These are phyloP conservation scores for Eudemis profundana DNA, from an alignment of 2,888 invertebrate species.

Conservation along the genomic window DNA sequence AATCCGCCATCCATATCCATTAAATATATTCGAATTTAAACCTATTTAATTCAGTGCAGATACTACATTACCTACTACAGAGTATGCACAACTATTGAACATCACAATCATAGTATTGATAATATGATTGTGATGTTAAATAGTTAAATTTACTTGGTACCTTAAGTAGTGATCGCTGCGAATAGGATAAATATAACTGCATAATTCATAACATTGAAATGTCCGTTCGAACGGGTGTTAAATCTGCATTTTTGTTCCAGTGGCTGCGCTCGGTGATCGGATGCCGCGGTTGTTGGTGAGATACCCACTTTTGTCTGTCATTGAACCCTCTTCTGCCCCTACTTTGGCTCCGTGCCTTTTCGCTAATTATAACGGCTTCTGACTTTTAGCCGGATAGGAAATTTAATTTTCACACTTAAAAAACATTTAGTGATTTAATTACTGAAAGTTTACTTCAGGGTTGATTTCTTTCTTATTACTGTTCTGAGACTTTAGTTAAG, in stretches of 20 bases:
- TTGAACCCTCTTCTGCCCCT: conserved; percentile 54
- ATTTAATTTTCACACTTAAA: conserved; percentile 29
- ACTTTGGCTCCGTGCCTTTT: conserved; percentile 63
- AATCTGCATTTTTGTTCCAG: conserved; percentile 59
- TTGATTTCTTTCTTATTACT: background rate
- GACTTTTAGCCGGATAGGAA: conserved; percentile 34
- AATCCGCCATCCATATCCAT: no score
- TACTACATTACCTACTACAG: no score
- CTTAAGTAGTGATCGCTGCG: no score
- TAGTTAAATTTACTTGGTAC: no score
- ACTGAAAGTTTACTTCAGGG: background rate
- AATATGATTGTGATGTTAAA: no score
- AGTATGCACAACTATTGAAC: no score
- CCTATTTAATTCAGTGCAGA: no score
- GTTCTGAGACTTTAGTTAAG: background rate
- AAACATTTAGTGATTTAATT: conserved; percentile 3
- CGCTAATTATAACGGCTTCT: conserved; percentile 57
- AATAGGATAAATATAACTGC: no score
- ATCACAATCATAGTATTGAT: no score
- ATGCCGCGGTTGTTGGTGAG: conserved; percentile 59
- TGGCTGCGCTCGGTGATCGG: conserved; percentile 50
- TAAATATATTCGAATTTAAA: no score
- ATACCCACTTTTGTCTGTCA: conserved; percentile 56
- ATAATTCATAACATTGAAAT: conserved; percentile 18
- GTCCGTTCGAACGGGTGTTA: conserved; percentile 31